phyloP scores from a whole-genome alignment of 2,888 invertebrate species.

The Drosophila buzzatii region DNA sequence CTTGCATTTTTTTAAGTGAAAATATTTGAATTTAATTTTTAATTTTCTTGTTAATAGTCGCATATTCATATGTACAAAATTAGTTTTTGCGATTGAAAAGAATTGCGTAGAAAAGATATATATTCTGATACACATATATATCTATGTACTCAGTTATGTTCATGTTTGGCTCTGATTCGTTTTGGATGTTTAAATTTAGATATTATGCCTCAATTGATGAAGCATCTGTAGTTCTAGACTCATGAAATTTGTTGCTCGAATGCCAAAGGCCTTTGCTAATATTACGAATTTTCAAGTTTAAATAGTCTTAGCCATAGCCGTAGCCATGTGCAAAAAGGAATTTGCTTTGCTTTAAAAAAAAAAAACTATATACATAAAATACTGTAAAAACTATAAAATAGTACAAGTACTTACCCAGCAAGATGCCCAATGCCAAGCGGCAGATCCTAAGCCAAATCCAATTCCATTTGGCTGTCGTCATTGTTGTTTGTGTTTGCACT shows the following conservation, averaged over 20 bases:
- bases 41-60: constrained; percentile 63
- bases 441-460: constrained; percentile 70
- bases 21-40: constrained; percentile 61
- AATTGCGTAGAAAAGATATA: constrained; percentile 28
- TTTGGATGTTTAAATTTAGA: constrained; percentile 58
- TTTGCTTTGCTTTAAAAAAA: constrained; percentile 1
- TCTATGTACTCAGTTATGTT: constrained; percentile 25
- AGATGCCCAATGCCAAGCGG: constrained; percentile 68
- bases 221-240: constrained; percentile 32
- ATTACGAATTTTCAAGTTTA: constrained; percentile 47
- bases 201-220: constrained; percentile 58
- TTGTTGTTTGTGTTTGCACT: constrained; percentile 73
- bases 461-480: constrained; percentile 83
- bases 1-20: constrained; percentile 5
- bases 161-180: constrained; percentile 39
- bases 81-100: constrained; percentile 35
- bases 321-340: constrained; percentile 43
- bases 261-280: constrained; percentile 29
- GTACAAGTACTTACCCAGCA: constrained; percentile 72
- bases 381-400: constrained; percentile 63
- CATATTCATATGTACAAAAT: constrained; percentile 41
- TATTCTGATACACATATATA: not conserved
- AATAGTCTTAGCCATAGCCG: constrained; percentile 13
- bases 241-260: constrained; percentile 30
- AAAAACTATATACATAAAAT: constrained; percentile 48